A percentile compares a stretch with the other conserved stretches of the same genome.
These are phyloP conservation scores for Papilio helenus DNA, from an alignment of 1,140 invertebrate species.

Conservation along the genomic window DNA sequence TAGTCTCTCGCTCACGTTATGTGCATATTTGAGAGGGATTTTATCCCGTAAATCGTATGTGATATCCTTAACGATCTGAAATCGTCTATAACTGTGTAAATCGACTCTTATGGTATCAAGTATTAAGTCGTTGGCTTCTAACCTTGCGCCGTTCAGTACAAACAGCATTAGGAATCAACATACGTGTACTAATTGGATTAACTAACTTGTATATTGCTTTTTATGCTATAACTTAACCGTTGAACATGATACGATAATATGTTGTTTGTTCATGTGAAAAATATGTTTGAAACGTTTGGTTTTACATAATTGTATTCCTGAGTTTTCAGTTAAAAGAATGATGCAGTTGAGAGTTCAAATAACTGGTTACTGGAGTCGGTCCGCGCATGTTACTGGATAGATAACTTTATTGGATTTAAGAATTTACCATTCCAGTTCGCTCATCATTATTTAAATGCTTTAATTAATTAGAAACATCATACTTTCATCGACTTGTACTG, in stretches of 20 bases:
- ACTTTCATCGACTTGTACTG: not conserved
- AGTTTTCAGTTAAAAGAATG: too few species aligned
- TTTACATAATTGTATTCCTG: not conserved
- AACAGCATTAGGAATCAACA: conserved; percentile 25
- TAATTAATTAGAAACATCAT: not conserved
- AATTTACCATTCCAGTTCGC: not conserved
- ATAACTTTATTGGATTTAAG: not conserved
- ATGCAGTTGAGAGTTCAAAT: too few species aligned
- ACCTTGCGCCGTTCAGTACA: conserved; percentile 1
- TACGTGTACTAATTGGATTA: conserved; percentile 13
- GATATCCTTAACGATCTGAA: conserved; percentile 6
- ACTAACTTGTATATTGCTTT: not conserved
- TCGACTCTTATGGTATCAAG: not conserved
- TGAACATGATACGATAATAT: not conserved
- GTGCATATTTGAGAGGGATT: not conserved
- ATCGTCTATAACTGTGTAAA: not conserved
- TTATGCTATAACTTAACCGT: not conserved
- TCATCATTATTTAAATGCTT: not conserved
- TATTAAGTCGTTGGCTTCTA: conserved; percentile 8
- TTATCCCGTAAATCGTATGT: not conserved
- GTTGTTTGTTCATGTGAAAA: not conserved
- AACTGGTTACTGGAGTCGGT: too few species aligned
- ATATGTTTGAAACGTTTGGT: not conserved
- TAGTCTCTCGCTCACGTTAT: conserved; percentile 6
- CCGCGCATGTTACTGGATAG: too few species aligned